Evolutionary conservation across 2,113 vertebrate genomes (phyloP).

Genomic region (Spermophilus dauricus): DNA sequence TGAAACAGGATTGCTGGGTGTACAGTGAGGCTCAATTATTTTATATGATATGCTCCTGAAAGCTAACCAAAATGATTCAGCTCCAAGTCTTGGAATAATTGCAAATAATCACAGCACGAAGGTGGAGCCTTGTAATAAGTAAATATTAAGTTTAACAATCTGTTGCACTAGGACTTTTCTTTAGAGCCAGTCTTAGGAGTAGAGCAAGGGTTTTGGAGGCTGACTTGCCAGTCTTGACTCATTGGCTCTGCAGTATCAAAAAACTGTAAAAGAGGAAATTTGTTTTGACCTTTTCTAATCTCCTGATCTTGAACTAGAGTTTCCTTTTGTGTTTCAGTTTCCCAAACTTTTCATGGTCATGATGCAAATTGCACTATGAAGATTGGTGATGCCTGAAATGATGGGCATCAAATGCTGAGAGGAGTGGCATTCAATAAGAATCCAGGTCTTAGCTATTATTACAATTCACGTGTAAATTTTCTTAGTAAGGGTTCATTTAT

Average conservation of each 20-base stretch:
- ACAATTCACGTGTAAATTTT: neutral
- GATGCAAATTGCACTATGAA: neutral
- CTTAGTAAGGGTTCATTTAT: slow-evolving; percentile 14
- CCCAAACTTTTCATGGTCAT: neutral
- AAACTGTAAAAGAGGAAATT: too few species aligned
- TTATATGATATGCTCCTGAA: neutral
- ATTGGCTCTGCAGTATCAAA: neutral
- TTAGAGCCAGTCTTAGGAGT: neutral
- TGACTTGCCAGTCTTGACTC: neutral
- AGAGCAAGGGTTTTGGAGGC: neutral
- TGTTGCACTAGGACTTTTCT: neutral
- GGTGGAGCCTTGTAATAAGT: neutral
- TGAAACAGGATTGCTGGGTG: neutral
- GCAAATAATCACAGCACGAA: neutral
- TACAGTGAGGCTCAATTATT: neutral
- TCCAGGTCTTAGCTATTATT: neutral
- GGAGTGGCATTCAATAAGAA: neutral
- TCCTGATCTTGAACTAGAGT: neutral
- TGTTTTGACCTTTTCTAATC: too few species aligned
- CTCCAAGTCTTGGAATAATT: neutral
- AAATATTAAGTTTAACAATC: neutral
- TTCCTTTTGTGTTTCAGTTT: neutral
- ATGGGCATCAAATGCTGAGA: neutral
- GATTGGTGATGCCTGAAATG: neutral
- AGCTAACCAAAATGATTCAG: neutral